Base-by-base conservation (phyloP, 2,797 vertebrate species). In the Enteromius anoplus region DNA sequence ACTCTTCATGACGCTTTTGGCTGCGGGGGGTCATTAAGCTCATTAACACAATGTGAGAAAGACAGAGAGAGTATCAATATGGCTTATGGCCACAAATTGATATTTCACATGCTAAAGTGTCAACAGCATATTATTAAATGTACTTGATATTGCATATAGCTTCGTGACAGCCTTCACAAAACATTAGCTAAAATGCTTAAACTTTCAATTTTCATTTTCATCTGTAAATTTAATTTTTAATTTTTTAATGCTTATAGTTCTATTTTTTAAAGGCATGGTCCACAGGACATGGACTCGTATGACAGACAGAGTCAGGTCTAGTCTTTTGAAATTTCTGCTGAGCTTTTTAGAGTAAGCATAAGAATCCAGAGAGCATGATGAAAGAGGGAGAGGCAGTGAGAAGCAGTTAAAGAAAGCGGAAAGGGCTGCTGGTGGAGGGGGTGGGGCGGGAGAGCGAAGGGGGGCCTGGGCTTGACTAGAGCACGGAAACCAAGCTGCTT, bases 1-100 rank as follows among this genome's bases (percentile, higher is more conserved):
- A 87, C 85, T 88, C 89, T 89, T 91, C 90, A 91, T 91, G 12
- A 80, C 69, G 47, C 79, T 85, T 88, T 76, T 29, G 88, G 87
- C 90, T 40, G 78, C 71, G 26, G 62, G 85, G 88, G 85, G 86
- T 84, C 89, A 71, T 84, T 93, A 93, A 93, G 86, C 91, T 89
- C 91, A 91, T 93, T 91, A 85, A 21, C 64, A 47, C 17, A 69
- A 11, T 34, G 83, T 91, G 79, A 85, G 91, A 86, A 90, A 90
- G 90, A 89, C 89, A 81, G 81, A n/a, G 65, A 85, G 86, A 75
- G 88, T 83, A 75, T 82, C 49, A 65, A 60, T 70, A 66, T 53
- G 82, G n/a, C 21, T 60, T 69, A 45, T 37, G 26, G 83, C 49
- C 45, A 80, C 84, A n/a, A 71, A 1, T 37, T 77, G 42, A 21